These are phyloP conservation scores for Drosophila tristis DNA, from an alignment of 1,140 invertebrate species.

Conservation along the genomic window DNA sequence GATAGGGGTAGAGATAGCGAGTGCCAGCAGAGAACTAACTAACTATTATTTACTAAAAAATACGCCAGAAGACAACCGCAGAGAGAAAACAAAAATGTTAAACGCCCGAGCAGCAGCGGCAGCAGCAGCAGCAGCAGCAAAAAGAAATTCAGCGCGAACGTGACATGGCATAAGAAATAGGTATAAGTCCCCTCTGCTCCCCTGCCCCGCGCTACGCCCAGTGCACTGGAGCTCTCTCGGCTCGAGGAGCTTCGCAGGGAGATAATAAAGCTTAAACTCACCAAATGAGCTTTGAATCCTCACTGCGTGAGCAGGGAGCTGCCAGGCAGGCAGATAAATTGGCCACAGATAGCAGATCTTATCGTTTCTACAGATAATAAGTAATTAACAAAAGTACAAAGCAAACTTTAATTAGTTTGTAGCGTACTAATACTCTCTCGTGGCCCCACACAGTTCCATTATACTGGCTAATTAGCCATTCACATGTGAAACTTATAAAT, in stretches of 20 bases:
- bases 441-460: too few species aligned
- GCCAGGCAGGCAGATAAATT: conserved; percentile 17
- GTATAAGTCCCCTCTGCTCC: conserved; percentile 34
- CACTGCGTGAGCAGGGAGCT: not conserved
- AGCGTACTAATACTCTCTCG: too few species aligned
- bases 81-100: not conserved
- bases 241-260: not conserved
- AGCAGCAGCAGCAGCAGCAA: not conserved
- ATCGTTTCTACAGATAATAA: too few species aligned
- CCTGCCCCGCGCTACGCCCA: not conserved
- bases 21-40: conserved; percentile 34
- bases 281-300: conserved; percentile 40
- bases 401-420: too few species aligned
- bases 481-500: too few species aligned
- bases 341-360: conserved; percentile 10
- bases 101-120: not conserved
- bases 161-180: conserved; percentile 43
- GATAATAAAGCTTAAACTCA: conserved; percentile 36
- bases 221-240: not conserved
- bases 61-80: conserved; percentile 39
- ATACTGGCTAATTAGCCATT: too few species aligned
- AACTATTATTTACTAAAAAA: conserved; percentile 55
- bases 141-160: conserved; percentile 30
- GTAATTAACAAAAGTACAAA: too few species aligned
- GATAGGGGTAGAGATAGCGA: not conserved